Base-by-base conservation (phyloP, 2,888 invertebrate genomes). In the Zygogramma bicolorata region DNA sequence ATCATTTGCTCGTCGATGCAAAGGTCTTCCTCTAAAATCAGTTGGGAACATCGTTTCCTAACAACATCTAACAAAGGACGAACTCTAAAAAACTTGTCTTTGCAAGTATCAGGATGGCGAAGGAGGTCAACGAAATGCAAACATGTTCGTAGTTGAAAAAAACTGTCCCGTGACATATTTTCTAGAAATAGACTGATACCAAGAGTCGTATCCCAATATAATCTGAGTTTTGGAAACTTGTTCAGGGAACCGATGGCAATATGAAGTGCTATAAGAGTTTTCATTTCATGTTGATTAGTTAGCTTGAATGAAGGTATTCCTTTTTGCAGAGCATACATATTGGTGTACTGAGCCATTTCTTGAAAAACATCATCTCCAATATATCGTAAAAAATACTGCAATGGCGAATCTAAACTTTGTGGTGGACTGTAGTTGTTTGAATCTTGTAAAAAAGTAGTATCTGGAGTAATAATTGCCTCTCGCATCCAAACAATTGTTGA, bases 11-110 rank as follows among this genome's bases (percentile, higher is more conserved):
- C n/a, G n/a, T n/a, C n/a, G n/a, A n/a, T n/a, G n/a, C n/a, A n/a
- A n/a, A n/a, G 13, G 49, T 49, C 18, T 15, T 10, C 3, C 49
- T 61, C 61, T 61, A 61, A 29, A 61, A 31, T 29, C 31, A 61
- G 61, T 61, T 61, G 34, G 61, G 13, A 31, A 61, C 61, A 61
- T 31, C 61, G 61, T 31, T 34, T 29, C 61, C 38, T 49, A 15
- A 49, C 18, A 15, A 15, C 49, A 49, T 49, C 18, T 15, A 15
- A 49, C 18, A 49, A 15, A 49, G 15, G 13, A 49, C 49, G 49
- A 15, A 49, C 49, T 49, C 18, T 49, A 2, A 10, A 49, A 15
- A 15, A 49, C 18, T 49, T 15, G 18, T 49, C 49, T 49, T 49
- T 49, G 49, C 15, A 49, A 49, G 49, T 49, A 49, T 15, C 3